phyloP scores from a whole-genome alignment of 2,113 vertebrate genomes.

The Patagioenas fasciata region DNA sequence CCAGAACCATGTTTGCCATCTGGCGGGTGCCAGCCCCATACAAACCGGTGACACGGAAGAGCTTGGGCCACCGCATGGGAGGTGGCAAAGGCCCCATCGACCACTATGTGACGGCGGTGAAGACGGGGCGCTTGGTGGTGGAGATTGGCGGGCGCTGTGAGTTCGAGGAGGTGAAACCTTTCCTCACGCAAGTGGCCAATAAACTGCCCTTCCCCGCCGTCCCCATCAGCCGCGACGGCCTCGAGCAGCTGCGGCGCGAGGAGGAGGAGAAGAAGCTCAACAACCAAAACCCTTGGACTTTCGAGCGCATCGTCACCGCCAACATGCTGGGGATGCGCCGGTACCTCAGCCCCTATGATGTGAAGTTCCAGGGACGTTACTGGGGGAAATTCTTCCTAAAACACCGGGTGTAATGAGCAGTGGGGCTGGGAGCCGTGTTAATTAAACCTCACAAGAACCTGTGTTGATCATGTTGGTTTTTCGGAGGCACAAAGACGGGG shows the following conservation, averaged over 20 bases:
- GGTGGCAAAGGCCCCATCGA: slow-evolving; percentile 94
- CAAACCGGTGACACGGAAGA: slow-evolving; percentile 89
- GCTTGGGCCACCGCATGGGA: slow-evolving; percentile 94
- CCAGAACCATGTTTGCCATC: slow-evolving; percentile 83
- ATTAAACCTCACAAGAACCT: not conserved
- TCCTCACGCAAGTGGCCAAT: slow-evolving; percentile 83
- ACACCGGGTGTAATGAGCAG: slow-evolving; percentile 73
- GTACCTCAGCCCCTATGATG: slow-evolving; percentile 87
- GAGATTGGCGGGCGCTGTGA: slow-evolving; percentile 90
- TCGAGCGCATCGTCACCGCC: slow-evolving; percentile 75
- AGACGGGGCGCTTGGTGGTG: slow-evolving; percentile 81
- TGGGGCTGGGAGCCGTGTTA: accelerated
- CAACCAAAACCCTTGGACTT: slow-evolving; percentile 97
- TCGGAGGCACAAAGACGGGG: accelerated
- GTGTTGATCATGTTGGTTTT: accelerated
- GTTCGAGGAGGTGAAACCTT: slow-evolving; percentile 78
- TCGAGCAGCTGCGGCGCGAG: slow-evolving; percentile 68
- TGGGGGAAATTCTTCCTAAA: slow-evolving; percentile 87
- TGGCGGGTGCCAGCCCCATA: slow-evolving; percentile 86
- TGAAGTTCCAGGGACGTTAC: slow-evolving; percentile 81
- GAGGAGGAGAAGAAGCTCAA: slow-evolving; percentile 72
- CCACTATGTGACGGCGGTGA: slow-evolving; percentile 88
- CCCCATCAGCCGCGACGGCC: slow-evolving; percentile 80
- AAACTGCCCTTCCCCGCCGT: slow-evolving; percentile 90
- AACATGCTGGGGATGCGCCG: slow-evolving; percentile 93